A percentile compares a stretch with the other conserved stretches of the same genome.
These are phyloP conservation scores for Merodon equestris DNA, from an alignment of 2,888 invertebrate genomes.

Conservation along the genomic window DNA sequence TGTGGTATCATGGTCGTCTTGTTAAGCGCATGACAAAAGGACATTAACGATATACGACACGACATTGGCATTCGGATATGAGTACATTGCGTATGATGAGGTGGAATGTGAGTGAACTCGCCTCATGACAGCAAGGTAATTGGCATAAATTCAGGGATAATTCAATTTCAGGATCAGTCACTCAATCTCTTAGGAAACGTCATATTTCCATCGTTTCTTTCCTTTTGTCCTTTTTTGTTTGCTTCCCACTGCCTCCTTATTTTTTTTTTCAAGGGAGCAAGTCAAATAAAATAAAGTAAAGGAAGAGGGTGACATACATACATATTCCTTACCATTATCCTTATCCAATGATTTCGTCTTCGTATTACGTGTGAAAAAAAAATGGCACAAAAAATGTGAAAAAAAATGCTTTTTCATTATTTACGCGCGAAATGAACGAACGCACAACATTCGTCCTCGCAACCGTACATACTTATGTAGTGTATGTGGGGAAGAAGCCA, in stretches of 20 bases:
- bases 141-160: slow-evolving; percentile 68
- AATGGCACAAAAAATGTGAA: no score
- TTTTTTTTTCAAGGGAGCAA: slow-evolving; percentile 23
- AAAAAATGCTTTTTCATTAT: slow-evolving; percentile 56
- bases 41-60: slow-evolving; percentile 46
- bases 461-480: no score
- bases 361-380: slow-evolving; percentile 58
- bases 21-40: slow-evolving; percentile 69
- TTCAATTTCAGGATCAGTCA: slow-evolving; percentile 68
- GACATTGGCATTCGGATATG: no score
- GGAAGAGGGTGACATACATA: slow-evolving; percentile 46
- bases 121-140: slow-evolving; percentile 64
- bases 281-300: slow-evolving; percentile 6
- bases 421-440: slow-evolving; percentile 45
- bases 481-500: no score
- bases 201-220: slow-evolving; percentile 61
- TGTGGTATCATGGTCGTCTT: slow-evolving; percentile 3
- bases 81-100: slow-evolving; percentile 32
- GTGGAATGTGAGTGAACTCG: slow-evolving; percentile 51
- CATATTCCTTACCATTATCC: slow-evolving; percentile 61
- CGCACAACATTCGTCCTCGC: slow-evolving; percentile 17
- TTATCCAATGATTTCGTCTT: slow-evolving; percentile 44
- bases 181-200: slow-evolving; percentile 67
- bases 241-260: slow-evolving; percentile 37
- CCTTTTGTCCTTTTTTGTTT: slow-evolving; percentile 15